Evolutionary conservation across 2,113 vertebrate species (phyloP).

Genomic region (Mus musculus): DNA sequence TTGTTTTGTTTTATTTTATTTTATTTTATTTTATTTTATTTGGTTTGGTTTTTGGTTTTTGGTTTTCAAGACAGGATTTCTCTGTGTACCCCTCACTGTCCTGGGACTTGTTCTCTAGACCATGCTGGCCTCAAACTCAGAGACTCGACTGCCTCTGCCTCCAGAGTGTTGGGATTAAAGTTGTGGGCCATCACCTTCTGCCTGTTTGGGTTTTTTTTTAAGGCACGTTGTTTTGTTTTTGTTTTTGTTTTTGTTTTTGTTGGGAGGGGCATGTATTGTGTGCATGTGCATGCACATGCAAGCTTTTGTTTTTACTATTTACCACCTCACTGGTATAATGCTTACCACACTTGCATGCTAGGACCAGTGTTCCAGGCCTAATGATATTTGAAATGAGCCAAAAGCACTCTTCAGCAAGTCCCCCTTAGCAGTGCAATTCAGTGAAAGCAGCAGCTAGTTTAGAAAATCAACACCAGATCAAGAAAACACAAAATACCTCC

Average conservation of each 20-base stretch:
- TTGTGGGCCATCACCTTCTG: background rate
- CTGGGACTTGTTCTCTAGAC: no score
- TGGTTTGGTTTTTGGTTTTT: background rate
- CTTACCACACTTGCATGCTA: background rate
- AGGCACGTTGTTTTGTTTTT: background rate
- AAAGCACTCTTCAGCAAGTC: conserved; percentile 49
- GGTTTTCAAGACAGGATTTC: background rate
- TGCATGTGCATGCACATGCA: background rate
- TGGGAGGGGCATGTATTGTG: background rate
- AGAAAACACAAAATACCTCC: conserved; percentile 9
- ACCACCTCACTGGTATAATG: background rate
- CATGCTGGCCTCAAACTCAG: background rate
- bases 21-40: no score
- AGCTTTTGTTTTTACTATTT: background rate
- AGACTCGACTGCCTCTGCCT: background rate
- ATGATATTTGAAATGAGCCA: background rate
- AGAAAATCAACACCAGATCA: conserved; percentile 46
- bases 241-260: background rate
- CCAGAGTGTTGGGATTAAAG: background rate
- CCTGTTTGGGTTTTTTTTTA: background rate
- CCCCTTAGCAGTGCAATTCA: background rate
- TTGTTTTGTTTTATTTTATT: background rate
- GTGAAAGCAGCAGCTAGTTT: background rate
- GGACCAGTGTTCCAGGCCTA: background rate
- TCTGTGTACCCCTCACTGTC: background rate